phyloP scores from a whole-genome alignment of 2,797 vertebrate genomes.

The Argya squamiceps region DNA sequence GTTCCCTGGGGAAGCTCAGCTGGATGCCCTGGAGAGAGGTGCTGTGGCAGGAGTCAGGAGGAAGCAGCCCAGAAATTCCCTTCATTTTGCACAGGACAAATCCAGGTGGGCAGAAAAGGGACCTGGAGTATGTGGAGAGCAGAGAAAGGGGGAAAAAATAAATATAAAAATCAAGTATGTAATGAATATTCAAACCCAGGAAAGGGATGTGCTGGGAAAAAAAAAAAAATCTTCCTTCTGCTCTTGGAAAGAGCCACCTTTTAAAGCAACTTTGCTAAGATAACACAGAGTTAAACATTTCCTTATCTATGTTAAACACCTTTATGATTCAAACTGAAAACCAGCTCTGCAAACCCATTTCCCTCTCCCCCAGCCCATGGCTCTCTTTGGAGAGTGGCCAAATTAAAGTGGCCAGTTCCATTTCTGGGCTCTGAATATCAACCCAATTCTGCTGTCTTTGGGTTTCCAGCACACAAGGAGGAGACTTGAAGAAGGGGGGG shows the following conservation, averaged over 20 bases:
- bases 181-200: constrained; percentile 12
- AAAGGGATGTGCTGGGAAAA: not conserved
- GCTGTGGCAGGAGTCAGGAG: not conserved
- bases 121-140: not conserved
- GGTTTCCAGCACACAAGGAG: not conserved
- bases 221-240: not conserved
- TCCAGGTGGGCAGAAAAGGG: not conserved
- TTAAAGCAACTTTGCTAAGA: constrained; percentile 27
- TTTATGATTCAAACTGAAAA: constrained; percentile 46
- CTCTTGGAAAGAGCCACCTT: constrained; percentile 44
- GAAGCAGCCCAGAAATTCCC: not conserved
- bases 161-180: not conserved
- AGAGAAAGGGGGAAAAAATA: not conserved
- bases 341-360: not conserved
- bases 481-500: not conserved
- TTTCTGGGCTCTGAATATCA: not conserved
- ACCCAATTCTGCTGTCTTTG: not conserved
- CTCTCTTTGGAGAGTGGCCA: not conserved
- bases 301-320: constrained; percentile 65
- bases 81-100: not conserved
- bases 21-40: not conserved
- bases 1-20: not conserved
- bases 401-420: not conserved
- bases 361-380: not conserved
- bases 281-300: constrained; percentile 24